Conservation (phyloP, 2,797 vertebrate genomes). For the Lacerta agilis region DNA sequence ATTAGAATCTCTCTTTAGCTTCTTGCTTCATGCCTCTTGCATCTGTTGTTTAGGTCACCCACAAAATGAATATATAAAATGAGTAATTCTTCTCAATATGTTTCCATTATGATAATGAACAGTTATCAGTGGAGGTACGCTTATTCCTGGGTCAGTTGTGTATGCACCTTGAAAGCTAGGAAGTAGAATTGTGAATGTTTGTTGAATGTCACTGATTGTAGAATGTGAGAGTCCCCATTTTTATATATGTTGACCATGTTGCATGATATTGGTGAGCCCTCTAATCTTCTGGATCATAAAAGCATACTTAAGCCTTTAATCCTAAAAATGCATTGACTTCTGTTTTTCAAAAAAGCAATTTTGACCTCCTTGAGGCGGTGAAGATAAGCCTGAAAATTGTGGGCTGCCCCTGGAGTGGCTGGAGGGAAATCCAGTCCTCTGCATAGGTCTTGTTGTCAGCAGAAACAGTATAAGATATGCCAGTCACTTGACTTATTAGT, state of each 20-base stretch:
- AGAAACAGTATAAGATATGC: not conserved
- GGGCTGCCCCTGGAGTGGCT: not conserved
- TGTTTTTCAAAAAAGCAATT: not conserved
- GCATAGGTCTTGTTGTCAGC: not conserved
- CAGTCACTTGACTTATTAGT: too few relatives aligned
- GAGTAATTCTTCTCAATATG: not conserved
- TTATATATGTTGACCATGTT: not conserved
- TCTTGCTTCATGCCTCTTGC: not conserved
- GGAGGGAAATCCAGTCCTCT: not conserved
- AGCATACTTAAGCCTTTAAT: not conserved
- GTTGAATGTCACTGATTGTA: not conserved
- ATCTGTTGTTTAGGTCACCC: not conserved
- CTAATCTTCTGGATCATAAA: not conserved
- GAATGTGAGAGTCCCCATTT: not conserved
- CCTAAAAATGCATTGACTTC: not conserved
- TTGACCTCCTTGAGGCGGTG: not conserved
- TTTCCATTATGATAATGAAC: not conserved
- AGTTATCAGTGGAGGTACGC: not conserved
- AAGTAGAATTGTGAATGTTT: not conserved
- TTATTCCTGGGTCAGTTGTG: not conserved
- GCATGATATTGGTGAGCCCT: not conserved
- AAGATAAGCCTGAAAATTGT: not conserved
- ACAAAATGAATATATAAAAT: not conserved
- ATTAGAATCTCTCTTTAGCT: slow-evolving; percentile 1
- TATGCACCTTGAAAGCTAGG: not conserved